phyloP scores from a whole-genome alignment of 2,113 vertebrate genomes.

The Colinus virginianus region DNA sequence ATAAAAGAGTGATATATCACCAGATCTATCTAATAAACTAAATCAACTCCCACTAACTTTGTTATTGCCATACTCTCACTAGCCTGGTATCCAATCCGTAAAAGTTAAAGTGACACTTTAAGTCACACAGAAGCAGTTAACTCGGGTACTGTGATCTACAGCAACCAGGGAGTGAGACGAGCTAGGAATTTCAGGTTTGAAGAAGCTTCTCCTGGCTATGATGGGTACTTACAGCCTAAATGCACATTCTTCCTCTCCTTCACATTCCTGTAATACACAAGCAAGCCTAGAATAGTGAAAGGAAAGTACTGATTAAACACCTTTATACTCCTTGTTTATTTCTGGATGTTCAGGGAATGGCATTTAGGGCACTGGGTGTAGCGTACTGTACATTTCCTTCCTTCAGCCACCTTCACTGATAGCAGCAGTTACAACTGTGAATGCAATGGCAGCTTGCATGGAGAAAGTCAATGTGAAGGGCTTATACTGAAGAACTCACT shows the following conservation, averaged over 20 bases:
- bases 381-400: background rate
- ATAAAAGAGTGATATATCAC: background rate
- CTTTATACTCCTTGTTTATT: background rate
- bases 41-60: background rate
- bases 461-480: background rate
- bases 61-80: background rate
- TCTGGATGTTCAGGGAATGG: background rate
- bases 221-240: background rate
- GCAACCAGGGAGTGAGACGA: background rate
- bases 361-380: background rate
- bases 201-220: background rate
- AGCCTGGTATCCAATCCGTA: background rate
- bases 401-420: background rate
- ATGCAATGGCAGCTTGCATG: fast-evolving
- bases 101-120: background rate
- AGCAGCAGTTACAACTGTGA: background rate
- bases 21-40: background rate
- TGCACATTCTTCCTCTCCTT: background rate
- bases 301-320: background rate
- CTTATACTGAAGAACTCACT: background rate
- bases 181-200: background rate
- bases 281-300: background rate
- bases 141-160: background rate
- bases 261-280: background rate
- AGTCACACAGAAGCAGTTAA: background rate